Evolutionary conservation across 2,797 vertebrate species (phyloP).

Genomic region (Echeneis naucrates): DNA sequence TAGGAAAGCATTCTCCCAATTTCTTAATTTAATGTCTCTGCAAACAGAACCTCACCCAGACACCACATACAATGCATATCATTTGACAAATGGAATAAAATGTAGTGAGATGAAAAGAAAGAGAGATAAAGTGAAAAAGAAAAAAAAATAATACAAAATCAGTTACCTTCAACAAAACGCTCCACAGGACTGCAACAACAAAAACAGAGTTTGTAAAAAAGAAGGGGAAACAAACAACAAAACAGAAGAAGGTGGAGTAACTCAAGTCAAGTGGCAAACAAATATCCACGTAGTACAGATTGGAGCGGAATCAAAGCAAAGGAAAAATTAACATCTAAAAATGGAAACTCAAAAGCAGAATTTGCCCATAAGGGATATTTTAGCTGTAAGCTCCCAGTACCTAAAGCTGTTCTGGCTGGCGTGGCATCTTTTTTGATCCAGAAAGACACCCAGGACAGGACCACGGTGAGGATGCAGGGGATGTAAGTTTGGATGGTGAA

Average conservation of each 20-base stretch:
- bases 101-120: slow-evolving; percentile 27
- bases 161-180: slow-evolving; percentile 80
- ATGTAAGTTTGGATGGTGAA: slow-evolving; percentile 99
- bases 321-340: slow-evolving; percentile 24
- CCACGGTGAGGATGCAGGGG: slow-evolving; percentile 96
- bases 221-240: slow-evolving; percentile 57
- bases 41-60: neutral
- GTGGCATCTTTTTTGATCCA: slow-evolving; percentile 99
- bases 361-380: neutral
- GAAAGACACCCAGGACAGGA: slow-evolving; percentile 97
- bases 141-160: slow-evolving; percentile 41
- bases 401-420: slow-evolving; percentile 94
- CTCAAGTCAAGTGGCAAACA: slow-evolving; percentile 43
- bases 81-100: slow-evolving; percentile 4
- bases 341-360: slow-evolving; percentile 6
- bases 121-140: slow-evolving; percentile 11
- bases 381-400: slow-evolving; percentile 72
- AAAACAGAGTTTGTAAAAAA: slow-evolving; percentile 68
- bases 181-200: slow-evolving; percentile 78
- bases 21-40: neutral
- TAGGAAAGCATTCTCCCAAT: neutral
- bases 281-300: slow-evolving; percentile 19
- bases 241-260: slow-evolving; percentile 55
- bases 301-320: slow-evolving; percentile 22
- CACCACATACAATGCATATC: too few relatives aligned